phyloP scores from a whole-genome alignment of 2,888 invertebrate species.

The Macrostomum cliftonense region DNA sequence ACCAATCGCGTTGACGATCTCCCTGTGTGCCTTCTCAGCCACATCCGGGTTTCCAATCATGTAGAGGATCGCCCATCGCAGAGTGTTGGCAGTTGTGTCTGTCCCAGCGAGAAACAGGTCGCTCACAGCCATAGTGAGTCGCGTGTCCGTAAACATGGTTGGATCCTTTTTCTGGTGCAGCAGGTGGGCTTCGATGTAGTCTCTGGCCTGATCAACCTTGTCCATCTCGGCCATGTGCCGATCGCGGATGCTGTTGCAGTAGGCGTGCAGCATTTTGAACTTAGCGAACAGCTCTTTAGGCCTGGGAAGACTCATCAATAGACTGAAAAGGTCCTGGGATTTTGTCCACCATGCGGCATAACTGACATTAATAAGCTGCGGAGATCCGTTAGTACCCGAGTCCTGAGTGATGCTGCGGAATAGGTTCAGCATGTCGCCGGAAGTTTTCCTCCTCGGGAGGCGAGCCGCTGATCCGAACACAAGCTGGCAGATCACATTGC shows the following conservation, averaged over 20 bases:
- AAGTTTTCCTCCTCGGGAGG: too few relatives aligned
- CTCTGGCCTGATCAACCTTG: slow-evolving; percentile 4
- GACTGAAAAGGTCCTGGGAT: too few relatives aligned
- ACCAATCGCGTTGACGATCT: slow-evolving; percentile 34
- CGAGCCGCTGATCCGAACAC: slow-evolving; percentile 1
- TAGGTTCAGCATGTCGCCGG: slow-evolving; percentile 13
- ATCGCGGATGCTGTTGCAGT: too few relatives aligned
- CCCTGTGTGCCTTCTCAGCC: slow-evolving; percentile 42
- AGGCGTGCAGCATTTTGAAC: too few relatives aligned
- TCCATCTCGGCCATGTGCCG: too few relatives aligned
- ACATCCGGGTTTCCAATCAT: slow-evolving; percentile 59
- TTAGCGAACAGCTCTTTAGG: too few relatives aligned
- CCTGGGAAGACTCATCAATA: too few relatives aligned
- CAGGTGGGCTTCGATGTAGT: slow-evolving; percentile 20
- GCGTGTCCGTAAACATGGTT: not conserved
- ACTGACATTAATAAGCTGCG: too few relatives aligned
- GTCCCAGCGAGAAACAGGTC: slow-evolving; percentile 21
- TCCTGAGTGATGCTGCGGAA: slow-evolving; percentile 12
- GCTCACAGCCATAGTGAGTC: slow-evolving; percentile 5
- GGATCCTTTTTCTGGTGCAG: slow-evolving; percentile 6
- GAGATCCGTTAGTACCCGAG: too few relatives aligned
- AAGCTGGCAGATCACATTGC: slow-evolving; percentile 4
- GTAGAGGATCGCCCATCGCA: slow-evolving; percentile 61
- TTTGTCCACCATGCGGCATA: too few relatives aligned
- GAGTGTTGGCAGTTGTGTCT: slow-evolving; percentile 63